Conservation (phyloP, 2,113 vertebrate species). For the Tiliqua scincoides region DNA sequence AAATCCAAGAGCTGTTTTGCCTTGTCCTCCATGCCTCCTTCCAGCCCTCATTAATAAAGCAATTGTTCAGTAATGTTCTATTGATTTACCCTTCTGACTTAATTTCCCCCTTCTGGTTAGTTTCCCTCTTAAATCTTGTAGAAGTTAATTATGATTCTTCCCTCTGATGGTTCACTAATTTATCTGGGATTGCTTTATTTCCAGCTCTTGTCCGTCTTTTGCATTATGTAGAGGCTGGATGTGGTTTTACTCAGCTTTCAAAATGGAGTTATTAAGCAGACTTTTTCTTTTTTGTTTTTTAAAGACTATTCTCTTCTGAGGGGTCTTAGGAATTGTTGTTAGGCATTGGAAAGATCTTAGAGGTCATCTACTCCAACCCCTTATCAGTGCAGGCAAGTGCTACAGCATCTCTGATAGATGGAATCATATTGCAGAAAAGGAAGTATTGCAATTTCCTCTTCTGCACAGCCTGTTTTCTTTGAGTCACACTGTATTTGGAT, state of each 20-base stretch:
- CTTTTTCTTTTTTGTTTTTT: neutral
- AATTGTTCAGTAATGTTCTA: neutral
- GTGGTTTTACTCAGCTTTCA: neutral
- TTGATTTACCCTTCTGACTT: neutral
- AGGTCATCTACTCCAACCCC: too few relatives aligned
- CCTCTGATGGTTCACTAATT: neutral
- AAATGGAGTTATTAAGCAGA: neutral
- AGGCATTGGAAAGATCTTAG: too few relatives aligned
- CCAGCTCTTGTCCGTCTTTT: neutral
- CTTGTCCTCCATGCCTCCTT: neutral
- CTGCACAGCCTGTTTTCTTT: too few relatives aligned
- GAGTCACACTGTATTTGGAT: fast-evolving
- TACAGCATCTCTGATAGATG: too few relatives aligned
- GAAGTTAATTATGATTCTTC: slow-evolving; percentile 10
- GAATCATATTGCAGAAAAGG: too few relatives aligned
- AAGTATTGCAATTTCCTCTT: too few relatives aligned
- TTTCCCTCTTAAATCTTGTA: neutral
- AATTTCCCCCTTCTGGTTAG: neutral
- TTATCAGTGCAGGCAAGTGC: too few relatives aligned
- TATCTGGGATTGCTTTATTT: neutral
- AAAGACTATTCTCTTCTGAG: neutral
- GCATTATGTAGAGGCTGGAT: neutral
- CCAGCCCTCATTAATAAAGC: slow-evolving; percentile 1
- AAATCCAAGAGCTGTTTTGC: neutral
- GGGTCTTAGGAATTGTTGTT: too few relatives aligned